These are phyloP conservation scores for Spinus olivaceus DNA, from an alignment of 2,797 vertebrate genomes.

Conservation along the genomic window DNA sequence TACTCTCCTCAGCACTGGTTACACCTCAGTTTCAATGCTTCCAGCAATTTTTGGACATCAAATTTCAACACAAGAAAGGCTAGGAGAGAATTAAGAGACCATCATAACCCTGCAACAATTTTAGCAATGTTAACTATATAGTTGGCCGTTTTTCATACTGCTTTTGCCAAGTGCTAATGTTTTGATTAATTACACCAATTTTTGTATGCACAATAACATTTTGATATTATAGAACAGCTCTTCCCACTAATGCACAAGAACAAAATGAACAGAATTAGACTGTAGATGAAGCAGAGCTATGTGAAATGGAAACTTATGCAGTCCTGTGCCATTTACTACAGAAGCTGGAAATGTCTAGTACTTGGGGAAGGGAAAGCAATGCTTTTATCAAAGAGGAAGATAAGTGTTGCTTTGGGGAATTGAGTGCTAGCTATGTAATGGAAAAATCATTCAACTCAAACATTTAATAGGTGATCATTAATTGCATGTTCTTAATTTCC, in stretches of 20 bases:
- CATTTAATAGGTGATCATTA: neutral
- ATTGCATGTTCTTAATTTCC: neutral
- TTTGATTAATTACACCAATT: neutral
- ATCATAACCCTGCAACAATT: neutral
- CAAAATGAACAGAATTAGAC: neutral
- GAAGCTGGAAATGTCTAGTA: neutral
- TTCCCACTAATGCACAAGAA: neutral
- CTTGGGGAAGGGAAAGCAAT: neutral
- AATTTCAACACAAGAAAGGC: neutral
- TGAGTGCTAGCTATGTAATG: neutral
- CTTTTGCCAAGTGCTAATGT: neutral
- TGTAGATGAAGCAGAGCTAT: neutral
- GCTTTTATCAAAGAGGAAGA: neutral
- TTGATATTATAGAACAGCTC: neutral
- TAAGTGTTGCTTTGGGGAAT: neutral
- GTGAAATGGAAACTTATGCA: neutral
- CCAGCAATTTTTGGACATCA: neutral
- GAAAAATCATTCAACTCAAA: neutral
- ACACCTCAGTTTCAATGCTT: fast-evolving
- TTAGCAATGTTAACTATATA: neutral
- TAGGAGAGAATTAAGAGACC: neutral
- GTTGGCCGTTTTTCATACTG: neutral
- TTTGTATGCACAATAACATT: neutral
- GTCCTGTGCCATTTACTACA: neutral
- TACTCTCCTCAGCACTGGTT: neutral